These are phyloP conservation scores for Hanleya hanleyi DNA, from an alignment of 2,888 invertebrate species.

Conservation along the genomic window DNA sequence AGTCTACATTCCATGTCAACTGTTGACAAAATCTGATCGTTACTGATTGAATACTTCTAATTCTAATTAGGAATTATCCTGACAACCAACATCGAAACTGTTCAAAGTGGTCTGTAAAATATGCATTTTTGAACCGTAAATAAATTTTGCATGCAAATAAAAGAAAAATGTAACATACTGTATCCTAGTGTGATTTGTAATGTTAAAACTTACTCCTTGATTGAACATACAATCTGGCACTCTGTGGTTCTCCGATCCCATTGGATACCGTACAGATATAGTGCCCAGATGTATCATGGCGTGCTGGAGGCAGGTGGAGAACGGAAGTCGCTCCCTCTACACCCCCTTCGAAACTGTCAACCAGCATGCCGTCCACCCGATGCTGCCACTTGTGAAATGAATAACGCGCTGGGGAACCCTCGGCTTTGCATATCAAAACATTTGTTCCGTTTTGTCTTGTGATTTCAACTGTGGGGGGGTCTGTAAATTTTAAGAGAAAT, in stretches of 20 bases:
- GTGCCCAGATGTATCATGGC: neutral
- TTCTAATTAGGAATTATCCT: no score
- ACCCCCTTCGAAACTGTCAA: neutral
- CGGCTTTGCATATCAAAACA: neutral
- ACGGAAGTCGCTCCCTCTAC: neutral
- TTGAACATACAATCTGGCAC: neutral
- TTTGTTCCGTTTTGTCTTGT: neutral
- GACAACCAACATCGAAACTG: no score
- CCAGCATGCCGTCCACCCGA: neutral
- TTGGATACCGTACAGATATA: neutral
- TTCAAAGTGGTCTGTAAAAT: no score
- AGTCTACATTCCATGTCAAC: no score
- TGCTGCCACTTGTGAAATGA: neutral
- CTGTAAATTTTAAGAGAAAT: neutral
- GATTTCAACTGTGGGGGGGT: neutral
- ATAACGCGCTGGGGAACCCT: neutral
- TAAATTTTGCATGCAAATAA: no score
- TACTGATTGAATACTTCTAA: no score
- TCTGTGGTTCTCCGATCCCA: neutral
- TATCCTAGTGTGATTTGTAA: neutral
- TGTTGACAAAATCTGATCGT: no score
- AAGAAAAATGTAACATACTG: no score
- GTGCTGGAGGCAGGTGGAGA: neutral
- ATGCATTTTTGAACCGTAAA: no score
- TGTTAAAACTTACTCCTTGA: neutral